Evolutionary conservation across 2,797 vertebrate genomes (phyloP), one percentile per base, ranked within the genome.

Genomic region (Euphonia xanthogaster): DNA sequence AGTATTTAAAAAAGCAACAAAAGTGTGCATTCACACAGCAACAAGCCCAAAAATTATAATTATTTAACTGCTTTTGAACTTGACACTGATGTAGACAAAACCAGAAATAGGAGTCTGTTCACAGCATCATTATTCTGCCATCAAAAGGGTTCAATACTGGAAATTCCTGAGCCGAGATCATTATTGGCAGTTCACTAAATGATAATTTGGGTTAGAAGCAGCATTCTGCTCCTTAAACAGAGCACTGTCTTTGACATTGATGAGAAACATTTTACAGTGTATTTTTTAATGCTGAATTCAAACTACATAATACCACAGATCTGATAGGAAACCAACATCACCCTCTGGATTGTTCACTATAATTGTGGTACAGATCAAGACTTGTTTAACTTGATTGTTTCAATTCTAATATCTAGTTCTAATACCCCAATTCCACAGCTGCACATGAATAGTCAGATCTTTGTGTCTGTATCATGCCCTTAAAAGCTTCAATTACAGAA

Each of bases 81-180:
- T 62, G 75, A 96, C 81, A 93, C 51, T 81, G 78, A 94, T 86
- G 68, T n/a, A 91, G 92, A 93, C 89, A 94, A 95, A 92, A 94
- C 44, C 72, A 93, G 93, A 93, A 96, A 88, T 37, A 94, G 86
- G 70, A 79, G 66, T 86, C 66, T 92, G 92, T 85, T 93, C 83
- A 94, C 68, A 94, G 74, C 78, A 86, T 54, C 37, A 65, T 92
- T 96, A 95, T 92, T 95, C 88, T 86, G 54, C 25, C 67, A 91
- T 94, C 85, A 91, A 88, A 96, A 94, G 85, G 37, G 73, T 91
- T 97, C 89, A 87, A 63, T 61, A 57, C 73, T 53, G 54, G 86
- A 88, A 74, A 55, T 51, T 80, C 85, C 86, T 63, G 48, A 93
- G 96, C 51, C 79, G 66, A 84, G 63, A 91, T 96, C 76, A 94